These are phyloP conservation scores for Etheostoma spectabile DNA, from an alignment of 2,113 vertebrate genomes.

Conservation along the genomic window DNA sequence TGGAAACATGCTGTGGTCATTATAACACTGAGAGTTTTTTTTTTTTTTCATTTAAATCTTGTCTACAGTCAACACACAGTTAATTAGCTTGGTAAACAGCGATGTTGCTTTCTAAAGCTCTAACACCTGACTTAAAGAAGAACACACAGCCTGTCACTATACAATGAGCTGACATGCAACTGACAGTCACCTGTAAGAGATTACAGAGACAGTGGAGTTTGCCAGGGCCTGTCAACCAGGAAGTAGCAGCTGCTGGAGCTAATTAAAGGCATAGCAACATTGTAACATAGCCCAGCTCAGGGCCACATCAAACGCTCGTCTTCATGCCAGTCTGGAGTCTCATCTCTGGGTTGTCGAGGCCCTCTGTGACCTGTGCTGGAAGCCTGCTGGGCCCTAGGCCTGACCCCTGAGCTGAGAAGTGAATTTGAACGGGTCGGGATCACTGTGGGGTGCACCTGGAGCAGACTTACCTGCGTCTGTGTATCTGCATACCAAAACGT, in stretches of 20 bases:
- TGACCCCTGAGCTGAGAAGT: conserved; percentile 77
- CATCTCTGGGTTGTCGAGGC: conserved; percentile 79
- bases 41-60: conserved; percentile 28
- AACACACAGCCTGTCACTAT: conserved; percentile 46
- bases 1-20: conserved; percentile 80
- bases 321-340: conserved; percentile 80
- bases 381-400: conserved; percentile 75
- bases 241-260: conserved; percentile 89
- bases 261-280: conserved; percentile 88
- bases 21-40: conserved; percentile 54
- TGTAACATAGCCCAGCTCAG: conserved; percentile 82
- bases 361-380: conserved; percentile 78
- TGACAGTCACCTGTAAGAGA: conserved; percentile 89
- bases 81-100: conserved; percentile 68
- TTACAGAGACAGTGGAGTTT: conserved; percentile 84
- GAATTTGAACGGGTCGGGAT: conserved; percentile 67
- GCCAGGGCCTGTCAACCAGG: conserved; percentile 82
- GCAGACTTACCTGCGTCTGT: conserved; percentile 80
- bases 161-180: conserved; percentile 48
- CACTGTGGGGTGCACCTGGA: conserved; percentile 76
- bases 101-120: conserved; percentile 40
- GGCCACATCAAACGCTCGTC: conserved; percentile 84
- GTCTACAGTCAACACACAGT: conserved; percentile 60
- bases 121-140: conserved; percentile 67
- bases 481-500: conserved; percentile 75